These are phyloP conservation scores for Hydrochoerus hydrochaeris DNA, from an alignment of 2,113 vertebrate species.

Conservation along the genomic window DNA sequence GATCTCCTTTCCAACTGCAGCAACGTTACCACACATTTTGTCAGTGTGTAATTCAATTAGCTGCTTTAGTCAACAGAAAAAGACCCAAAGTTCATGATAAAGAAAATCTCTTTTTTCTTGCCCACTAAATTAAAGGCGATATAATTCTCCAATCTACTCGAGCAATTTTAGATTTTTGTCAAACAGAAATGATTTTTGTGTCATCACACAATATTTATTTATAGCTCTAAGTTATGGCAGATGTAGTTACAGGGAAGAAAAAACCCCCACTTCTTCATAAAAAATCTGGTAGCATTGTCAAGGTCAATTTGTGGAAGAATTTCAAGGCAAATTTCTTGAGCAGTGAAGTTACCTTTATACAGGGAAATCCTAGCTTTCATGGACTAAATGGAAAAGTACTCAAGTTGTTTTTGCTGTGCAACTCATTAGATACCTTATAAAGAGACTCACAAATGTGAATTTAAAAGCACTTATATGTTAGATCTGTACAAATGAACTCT, in stretches of 20 bases:
- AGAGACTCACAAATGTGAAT: not conserved
- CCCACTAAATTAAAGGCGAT: not conserved
- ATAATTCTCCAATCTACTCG: not conserved
- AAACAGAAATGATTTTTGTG: not conserved
- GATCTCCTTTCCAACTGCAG: not conserved
- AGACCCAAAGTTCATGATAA: not conserved
- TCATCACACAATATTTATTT: not conserved
- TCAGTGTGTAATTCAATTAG: not conserved
- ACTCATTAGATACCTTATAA: conserved; percentile 51
- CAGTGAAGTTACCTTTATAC: not conserved
- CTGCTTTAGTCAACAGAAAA: not conserved
- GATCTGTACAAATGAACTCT: conserved; percentile 5
- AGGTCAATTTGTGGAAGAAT: not conserved
- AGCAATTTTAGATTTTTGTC: not conserved
- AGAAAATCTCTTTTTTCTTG: not conserved
- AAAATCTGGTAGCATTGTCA: not conserved
- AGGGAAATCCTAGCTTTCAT: conserved; percentile 40
- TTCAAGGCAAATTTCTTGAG: not conserved
- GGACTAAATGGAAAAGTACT: not conserved
- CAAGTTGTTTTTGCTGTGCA: conserved; percentile 52
- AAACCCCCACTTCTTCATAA: not conserved
- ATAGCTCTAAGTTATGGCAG: not conserved
- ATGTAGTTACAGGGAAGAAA: not conserved
- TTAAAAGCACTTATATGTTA: conserved; percentile 35
- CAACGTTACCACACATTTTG: not conserved